Conservation (phyloP, 2,888 invertebrate genomes). For the Zaprionus bogoriensis region DNA sequence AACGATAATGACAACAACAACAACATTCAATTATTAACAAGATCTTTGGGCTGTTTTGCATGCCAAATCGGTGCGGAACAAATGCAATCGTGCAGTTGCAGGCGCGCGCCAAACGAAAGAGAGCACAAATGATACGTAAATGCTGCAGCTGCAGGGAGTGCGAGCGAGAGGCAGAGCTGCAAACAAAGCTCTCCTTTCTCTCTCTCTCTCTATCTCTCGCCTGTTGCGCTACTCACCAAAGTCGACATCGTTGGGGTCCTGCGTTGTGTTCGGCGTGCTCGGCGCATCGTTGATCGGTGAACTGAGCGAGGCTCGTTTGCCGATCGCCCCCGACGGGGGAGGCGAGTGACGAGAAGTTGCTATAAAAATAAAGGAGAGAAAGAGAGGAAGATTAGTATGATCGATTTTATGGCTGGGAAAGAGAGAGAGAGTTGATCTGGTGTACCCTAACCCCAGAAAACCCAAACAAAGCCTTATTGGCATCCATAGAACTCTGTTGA, state of each 20-base stretch:
- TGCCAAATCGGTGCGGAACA: conserved; percentile 37
- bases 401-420: no score
- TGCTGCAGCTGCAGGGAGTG: conserved; percentile 35
- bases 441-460: no score
- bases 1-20: conserved; percentile 71
- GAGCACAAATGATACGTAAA: conserved; percentile 37
- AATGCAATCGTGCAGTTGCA: conserved; percentile 48
- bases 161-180: conserved; percentile 14
- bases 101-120: conserved; percentile 36
- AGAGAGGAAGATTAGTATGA: neutral
- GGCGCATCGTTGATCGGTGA: conserved; percentile 56
- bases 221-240: conserved; percentile 74
- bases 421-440: neutral
- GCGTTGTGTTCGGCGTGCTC: conserved; percentile 66
- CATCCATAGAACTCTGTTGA: no score
- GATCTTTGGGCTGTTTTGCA: conserved; percentile 24
- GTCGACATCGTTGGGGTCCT: conserved; percentile 62
- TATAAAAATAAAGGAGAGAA: conserved; percentile 12
- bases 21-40: conserved; percentile 55
- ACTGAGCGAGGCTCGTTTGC: conserved; percentile 45
- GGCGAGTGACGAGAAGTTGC: conserved; percentile 71
- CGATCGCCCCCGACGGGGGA: conserved; percentile 31
- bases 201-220: neutral
- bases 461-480: no score
- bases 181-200: conserved; percentile 5